Conservation (phyloP, 2,888 invertebrate genomes). For the Stramonita haemastoma region DNA sequence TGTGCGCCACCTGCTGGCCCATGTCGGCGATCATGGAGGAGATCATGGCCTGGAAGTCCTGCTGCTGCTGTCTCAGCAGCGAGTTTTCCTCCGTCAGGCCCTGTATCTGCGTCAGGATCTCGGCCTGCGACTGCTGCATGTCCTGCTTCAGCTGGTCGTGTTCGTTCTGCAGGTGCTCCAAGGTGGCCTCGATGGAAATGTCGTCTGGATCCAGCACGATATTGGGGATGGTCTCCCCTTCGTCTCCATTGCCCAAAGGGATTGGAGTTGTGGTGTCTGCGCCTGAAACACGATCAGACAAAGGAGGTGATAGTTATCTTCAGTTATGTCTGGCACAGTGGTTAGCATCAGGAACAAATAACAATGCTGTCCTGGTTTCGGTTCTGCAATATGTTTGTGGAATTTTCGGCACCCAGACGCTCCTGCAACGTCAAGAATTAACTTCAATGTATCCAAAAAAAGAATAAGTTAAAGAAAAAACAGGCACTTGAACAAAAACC, state of each 20-base stretch:
- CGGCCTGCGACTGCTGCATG: not conserved
- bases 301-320: no score
- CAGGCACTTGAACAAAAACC: no score
- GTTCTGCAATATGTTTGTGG: no score
- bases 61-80: not conserved
- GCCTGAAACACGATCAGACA: not conserved
- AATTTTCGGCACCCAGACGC: no score
- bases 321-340: no score
- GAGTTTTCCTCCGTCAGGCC: not conserved
- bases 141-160: constrained; percentile 15
- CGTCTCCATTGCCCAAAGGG: not conserved
- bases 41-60: not conserved
- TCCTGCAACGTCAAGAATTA: no score
- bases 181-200: not conserved
- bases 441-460: no score
- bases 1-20: not conserved
- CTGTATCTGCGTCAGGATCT: not conserved
- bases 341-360: no score
- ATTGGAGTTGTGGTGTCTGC: not conserved
- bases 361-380: no score
- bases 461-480: no score
- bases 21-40: not conserved
- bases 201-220: not conserved
- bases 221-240: not conserved
- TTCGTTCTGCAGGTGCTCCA: not conserved